Evolutionary conservation across 2,888 invertebrate species (phyloP).

Genomic region (Aphrophora alni): DNA sequence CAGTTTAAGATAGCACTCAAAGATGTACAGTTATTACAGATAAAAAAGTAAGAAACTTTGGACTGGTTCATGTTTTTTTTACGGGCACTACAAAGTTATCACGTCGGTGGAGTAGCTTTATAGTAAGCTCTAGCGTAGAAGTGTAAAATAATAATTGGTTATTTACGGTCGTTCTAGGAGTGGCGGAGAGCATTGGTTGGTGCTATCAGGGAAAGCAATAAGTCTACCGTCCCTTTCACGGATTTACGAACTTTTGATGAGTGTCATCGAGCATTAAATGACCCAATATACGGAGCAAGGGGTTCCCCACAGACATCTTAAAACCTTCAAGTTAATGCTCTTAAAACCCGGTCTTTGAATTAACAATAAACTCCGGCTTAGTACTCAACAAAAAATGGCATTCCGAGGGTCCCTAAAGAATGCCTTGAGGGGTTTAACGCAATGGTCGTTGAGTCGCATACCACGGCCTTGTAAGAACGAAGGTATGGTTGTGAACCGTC

Average conservation of each 20-base stretch:
- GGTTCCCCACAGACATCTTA: not conserved
- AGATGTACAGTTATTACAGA: not conserved
- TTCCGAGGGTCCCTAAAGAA: not conserved
- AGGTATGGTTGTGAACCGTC: not conserved
- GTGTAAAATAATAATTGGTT: not conserved
- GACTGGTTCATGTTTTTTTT: not conserved
- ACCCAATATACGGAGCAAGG: not conserved
- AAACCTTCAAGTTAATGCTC: slow-evolving; percentile 2
- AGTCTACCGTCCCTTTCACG: not conserved
- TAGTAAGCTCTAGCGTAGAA: not conserved
- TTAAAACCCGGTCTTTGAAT: not conserved
- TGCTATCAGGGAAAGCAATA: not conserved
- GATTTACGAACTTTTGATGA: not conserved
- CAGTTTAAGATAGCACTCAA: not conserved
- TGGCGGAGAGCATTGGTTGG: not conserved
- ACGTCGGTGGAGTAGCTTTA: not conserved
- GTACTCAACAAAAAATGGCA: not conserved
- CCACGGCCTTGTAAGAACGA: not conserved
- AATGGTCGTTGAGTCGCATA: not conserved
- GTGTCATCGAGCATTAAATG: slow-evolving; percentile 6
- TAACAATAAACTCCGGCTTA: slow-evolving; percentile 1
- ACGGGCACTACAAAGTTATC: not conserved
- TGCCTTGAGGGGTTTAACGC: not conserved
- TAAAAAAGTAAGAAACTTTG: not conserved
- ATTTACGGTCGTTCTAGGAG: not conserved